phyloP scores from a whole-genome alignment of 2,888 invertebrate genomes.

The Teleogryllus oceanicus region DNA sequence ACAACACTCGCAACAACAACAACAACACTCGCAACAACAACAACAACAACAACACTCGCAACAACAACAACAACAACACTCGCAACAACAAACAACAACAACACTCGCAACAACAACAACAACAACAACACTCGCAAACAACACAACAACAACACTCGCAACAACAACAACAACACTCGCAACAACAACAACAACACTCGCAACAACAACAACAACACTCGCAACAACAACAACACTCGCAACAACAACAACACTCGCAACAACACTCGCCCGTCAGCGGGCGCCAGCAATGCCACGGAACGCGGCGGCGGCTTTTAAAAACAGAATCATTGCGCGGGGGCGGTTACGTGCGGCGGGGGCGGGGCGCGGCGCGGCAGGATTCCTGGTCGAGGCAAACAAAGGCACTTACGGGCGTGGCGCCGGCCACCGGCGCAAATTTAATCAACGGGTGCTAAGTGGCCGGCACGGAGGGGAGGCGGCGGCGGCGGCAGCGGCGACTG shows the following conservation, averaged over 20 bases:
- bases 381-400: neutral
- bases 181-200: too few species aligned
- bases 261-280: neutral
- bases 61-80: too few species aligned
- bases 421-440: neutral
- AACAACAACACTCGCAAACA: too few species aligned
- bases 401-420: neutral
- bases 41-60: too few species aligned
- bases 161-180: too few species aligned
- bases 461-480: neutral
- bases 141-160: too few species aligned
- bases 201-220: too few species aligned
- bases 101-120: too few species aligned
- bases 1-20: too few species aligned
- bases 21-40: too few species aligned
- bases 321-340: neutral
- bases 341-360: neutral
- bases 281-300: neutral
- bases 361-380: neutral
- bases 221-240: too few species aligned
- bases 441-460: conserved; percentile 18
- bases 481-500: neutral
- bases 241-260: neutral
- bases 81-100: too few species aligned
- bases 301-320: neutral